Evolutionary conservation across 2,888 invertebrate species (phyloP), one percentile per base, ranked within the genome.

Genomic region (Dermolepida albohirtum): DNA sequence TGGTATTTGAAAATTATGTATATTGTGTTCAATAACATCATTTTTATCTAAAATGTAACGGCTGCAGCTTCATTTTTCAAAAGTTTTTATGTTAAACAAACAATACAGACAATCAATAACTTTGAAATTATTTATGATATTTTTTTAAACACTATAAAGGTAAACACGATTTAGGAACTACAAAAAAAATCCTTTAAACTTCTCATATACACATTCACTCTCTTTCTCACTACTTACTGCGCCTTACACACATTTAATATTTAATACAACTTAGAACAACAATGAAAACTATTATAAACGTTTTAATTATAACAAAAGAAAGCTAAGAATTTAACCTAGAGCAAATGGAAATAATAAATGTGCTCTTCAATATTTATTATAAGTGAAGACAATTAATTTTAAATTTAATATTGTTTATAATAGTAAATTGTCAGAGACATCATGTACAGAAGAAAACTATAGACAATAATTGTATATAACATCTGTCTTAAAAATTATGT

Each of bases 131-230:
- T 51, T 64, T 50, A 51, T 34, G 40, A 49, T 63, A 63, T 29
- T 50, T 34, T n/a, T 64, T 50, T 64, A 64, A 22, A 64, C 64
- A 51, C 51, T 52, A 64, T 34, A 50, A 63, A 63, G 52, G 41
- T 52, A 64, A 64, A 52, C 41, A 52, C 51, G 52, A 41, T 71
- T 74, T 75, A 75, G 75, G 75, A 75, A 75, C 75, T 75, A 74
- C 74, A 73, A 73, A 74, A 70, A n/a, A 64, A 67, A 64, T 64
- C 51, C 29, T 51, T 41, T 50, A 51, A 40, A 51, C 40, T 51
- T 64, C 52, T 40, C 43, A 47, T 47, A 47, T 47, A 29, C 6
- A 16, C 59, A 62, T 44, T 43, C 47, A 47, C 47, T 39, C 47
- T 14, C 44, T 29, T 34, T 62, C 47, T 34, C 43, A 17, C 47